Conservation (phyloP, 2,888 invertebrate species). For the Acrocera orbiculus region DNA sequence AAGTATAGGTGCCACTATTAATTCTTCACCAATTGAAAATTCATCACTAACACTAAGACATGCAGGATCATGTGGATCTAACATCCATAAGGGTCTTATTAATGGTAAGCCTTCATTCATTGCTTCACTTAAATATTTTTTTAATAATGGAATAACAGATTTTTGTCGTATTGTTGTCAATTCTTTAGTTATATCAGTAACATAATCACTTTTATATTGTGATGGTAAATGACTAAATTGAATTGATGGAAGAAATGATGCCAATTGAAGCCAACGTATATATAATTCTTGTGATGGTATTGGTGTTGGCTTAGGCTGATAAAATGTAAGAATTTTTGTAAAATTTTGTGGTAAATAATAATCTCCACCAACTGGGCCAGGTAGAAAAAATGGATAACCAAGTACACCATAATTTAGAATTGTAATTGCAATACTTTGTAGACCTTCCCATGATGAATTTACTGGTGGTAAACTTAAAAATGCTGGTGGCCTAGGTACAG, state of each 20-base stretch:
- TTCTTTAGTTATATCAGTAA: slow-evolving; percentile 58
- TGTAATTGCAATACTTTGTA: slow-evolving; percentile 68
- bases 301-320: slow-evolving; percentile 36
- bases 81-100: slow-evolving; percentile 79
- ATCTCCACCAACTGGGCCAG: slow-evolving; percentile 87
- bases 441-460: slow-evolving; percentile 74
- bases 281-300: slow-evolving; percentile 68
- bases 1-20: slow-evolving; percentile 79
- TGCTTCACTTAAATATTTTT: slow-evolving; percentile 60
- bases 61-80: slow-evolving; percentile 60
- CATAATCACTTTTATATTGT: slow-evolving; percentile 63
- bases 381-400: slow-evolving; percentile 85
- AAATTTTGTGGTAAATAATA: slow-evolving; percentile 43
- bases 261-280: slow-evolving; percentile 78
- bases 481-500: slow-evolving; percentile 64
- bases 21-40: slow-evolving; percentile 75
- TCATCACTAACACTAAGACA: slow-evolving; percentile 65
- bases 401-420: slow-evolving; percentile 74
- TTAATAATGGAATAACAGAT: slow-evolving; percentile 55
- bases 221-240: slow-evolving; percentile 81
- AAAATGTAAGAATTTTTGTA: slow-evolving; percentile 32
- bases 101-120: slow-evolving; percentile 67
- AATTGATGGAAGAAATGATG: slow-evolving; percentile 80
- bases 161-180: slow-evolving; percentile 57
- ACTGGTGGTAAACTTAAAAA: slow-evolving; percentile 75